These are phyloP conservation scores for Pangasius sanitwongsei DNA, from an alignment of 2,797 vertebrate genomes.

Conservation along the genomic window DNA sequence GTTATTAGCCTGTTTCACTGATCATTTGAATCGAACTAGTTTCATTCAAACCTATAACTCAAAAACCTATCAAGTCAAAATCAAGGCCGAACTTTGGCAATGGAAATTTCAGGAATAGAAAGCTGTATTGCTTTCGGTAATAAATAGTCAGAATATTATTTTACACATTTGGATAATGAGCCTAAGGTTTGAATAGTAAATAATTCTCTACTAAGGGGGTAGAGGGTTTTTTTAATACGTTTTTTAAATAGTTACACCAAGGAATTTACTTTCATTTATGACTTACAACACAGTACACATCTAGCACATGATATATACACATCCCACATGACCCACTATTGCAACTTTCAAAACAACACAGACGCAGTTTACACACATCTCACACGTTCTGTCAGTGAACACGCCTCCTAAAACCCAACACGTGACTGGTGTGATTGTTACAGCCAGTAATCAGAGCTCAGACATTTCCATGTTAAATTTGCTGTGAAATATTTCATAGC, in stretches of 20 bases:
- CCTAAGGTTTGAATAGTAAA: not conserved
- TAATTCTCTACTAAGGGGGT: not conserved
- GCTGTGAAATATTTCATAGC: not conserved
- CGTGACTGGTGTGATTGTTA: not conserved
- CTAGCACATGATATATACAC: conserved; percentile 7
- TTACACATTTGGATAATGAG: not conserved
- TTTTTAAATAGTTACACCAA: not conserved
- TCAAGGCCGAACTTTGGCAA: not conserved
- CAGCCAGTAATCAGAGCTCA: not conserved
- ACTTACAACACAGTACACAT: conserved; percentile 4
- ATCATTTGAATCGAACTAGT: not conserved
- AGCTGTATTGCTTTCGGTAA: not conserved
- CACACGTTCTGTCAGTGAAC: not conserved
- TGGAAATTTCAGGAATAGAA: not conserved
- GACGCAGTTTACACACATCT: not conserved
- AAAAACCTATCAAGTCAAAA: not conserved
- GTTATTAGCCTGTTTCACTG: not conserved
- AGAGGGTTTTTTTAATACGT: not conserved
- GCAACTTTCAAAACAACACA: conserved; percentile 4
- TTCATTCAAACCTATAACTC: not conserved
- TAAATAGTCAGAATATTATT: not conserved
- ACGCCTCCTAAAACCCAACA: not conserved
- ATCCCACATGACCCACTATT: conserved; percentile 11
- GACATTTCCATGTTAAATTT: not conserved
- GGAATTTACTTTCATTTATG: conserved; percentile 22